phyloP scores from a whole-genome alignment of 35 echinoderm and acorn worm genomes.

The Lytechinus pictus region DNA sequence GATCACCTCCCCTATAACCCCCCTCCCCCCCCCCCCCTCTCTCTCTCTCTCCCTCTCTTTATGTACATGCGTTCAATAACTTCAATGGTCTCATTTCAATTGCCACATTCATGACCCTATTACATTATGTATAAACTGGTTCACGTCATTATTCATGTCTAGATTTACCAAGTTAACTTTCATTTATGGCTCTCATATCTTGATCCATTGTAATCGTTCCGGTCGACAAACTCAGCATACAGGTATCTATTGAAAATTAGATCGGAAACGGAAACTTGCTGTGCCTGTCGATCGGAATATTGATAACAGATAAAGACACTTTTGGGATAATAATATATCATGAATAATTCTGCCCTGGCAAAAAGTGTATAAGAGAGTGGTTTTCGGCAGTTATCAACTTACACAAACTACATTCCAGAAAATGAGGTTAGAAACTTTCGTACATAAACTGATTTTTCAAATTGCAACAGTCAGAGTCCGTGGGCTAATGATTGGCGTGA shows the following conservation, averaged over 20 bases:
- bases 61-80: not conserved
- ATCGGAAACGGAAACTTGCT: no score
- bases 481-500: not conserved
- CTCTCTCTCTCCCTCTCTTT: not conserved
- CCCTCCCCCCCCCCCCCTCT: no score
- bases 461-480: not conserved
- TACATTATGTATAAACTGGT: slow-evolving; percentile 13
- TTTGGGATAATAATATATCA: no score
- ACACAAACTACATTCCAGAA: no score
- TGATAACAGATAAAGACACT: no score
- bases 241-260: not conserved
- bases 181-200: not conserved
- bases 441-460: not conserved
- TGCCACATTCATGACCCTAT: not conserved
- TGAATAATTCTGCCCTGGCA: no score
- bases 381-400: no score
- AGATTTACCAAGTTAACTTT: not conserved
- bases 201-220: not conserved
- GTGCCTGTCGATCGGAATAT: no score
- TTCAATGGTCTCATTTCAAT: not conserved
- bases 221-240: not conserved
- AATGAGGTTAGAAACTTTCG: no score
- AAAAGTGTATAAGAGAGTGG: no score
- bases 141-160: slow-evolving; percentile 10
- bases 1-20: no score